These are phyloP conservation scores for Pecten maximus DNA, from an alignment of 2,888 invertebrate species.

Conservation along the genomic window DNA sequence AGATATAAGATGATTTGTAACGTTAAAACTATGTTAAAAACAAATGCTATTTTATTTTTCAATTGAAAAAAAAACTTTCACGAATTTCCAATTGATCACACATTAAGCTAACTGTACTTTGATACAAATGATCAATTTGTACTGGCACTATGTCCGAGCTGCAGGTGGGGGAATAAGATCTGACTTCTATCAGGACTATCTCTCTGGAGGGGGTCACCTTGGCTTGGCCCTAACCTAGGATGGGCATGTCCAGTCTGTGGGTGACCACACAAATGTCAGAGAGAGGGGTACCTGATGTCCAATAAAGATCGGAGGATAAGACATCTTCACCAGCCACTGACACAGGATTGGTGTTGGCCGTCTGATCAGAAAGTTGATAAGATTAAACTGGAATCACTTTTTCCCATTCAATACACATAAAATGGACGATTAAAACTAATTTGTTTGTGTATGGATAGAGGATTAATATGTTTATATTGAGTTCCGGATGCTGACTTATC, in stretches of 20 bases:
- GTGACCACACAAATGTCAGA: neutral
- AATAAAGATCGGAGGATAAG: slow-evolving; percentile 11
- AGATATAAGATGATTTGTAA: too few relatives aligned
- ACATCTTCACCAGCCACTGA: neutral
- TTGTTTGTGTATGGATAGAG: neutral
- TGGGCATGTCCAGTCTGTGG: neutral
- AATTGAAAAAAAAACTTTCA: too few relatives aligned
- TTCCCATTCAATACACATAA: neutral
- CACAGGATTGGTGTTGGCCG: neutral
- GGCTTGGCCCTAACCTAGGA: neutral
- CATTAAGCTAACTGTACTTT: neutral
- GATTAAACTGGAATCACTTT: neutral
- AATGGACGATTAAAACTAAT: slow-evolving; percentile 3
- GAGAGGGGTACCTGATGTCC: neutral
- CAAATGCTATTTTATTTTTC: too few relatives aligned
- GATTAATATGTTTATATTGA: neutral
- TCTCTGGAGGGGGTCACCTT: neutral
- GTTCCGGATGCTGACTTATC: neutral
- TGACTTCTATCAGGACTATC: neutral
- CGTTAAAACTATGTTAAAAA: too few relatives aligned
- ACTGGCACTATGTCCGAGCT: neutral
- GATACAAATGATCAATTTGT: neutral
- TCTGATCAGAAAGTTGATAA: neutral
- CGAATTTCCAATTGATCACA: neutral
- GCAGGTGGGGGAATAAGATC: neutral